Percentiles rank a stretch among this genome's conserved stretches.
phyloP scores from a whole-genome alignment of 2,888 invertebrate species.

The Tipula confusa region DNA sequence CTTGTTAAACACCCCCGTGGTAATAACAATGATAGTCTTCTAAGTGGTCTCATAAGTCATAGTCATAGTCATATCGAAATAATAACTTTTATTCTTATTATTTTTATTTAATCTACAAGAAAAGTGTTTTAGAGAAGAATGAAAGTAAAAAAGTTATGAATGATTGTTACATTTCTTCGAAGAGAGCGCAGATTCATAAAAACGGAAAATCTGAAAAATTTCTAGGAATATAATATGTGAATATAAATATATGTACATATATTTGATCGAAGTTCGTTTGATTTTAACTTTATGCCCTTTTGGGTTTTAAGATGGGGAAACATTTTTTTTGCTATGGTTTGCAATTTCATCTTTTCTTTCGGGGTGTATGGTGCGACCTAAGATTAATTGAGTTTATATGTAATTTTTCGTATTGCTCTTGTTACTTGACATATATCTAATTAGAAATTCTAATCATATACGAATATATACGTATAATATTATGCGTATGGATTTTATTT shows the following conservation, averaged over 20 bases:
- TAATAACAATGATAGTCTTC: conserved; percentile 3
- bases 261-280: background rate
- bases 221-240: background rate
- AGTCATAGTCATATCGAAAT: background rate
- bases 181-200: background rate
- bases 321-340: background rate
- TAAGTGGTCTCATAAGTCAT: conserved; percentile 25
- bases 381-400: conserved; percentile 25
- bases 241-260: background rate
- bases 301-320: too few species aligned
- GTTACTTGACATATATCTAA: background rate
- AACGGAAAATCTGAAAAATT: background rate
- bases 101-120: conserved; percentile 25
- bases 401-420: background rate
- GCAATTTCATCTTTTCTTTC: background rate
- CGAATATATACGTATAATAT: too few species aligned
- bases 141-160: background rate
- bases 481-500: background rate
- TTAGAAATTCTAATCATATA: background rate
- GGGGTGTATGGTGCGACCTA: background rate
- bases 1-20: background rate
- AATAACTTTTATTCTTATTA: conserved; percentile 13
- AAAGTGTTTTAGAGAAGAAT: background rate
- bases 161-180: background rate
- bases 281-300: background rate